Conservation (phyloP, 1,140 invertebrate genomes). For the Pectinophora gossypiella region DNA sequence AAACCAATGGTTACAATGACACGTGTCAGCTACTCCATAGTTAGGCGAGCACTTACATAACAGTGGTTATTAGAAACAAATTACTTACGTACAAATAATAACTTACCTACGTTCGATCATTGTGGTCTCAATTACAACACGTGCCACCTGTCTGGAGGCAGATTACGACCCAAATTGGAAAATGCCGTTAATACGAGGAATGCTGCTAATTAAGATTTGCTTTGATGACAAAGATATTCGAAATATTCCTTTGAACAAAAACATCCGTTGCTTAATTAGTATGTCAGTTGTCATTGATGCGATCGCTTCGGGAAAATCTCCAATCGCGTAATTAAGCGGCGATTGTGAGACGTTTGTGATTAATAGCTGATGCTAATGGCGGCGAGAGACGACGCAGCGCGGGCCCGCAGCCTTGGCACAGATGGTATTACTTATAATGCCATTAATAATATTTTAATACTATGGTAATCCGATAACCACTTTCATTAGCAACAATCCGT, state of each 20-base stretch:
- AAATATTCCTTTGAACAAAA: background rate
- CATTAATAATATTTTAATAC: no score
- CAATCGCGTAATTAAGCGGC: background rate
- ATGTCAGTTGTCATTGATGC: background rate
- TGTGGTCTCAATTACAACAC: background rate
- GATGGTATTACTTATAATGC: no score
- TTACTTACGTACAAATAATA: no score
- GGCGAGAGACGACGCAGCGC: background rate
- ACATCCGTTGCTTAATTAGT: background rate
- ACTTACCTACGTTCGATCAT: background rate
- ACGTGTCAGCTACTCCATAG: no score
- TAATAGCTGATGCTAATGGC: background rate
- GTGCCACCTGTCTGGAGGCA: background rate
- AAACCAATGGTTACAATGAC: no score
- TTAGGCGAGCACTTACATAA: no score
- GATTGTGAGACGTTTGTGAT: background rate
- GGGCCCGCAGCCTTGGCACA: background rate
- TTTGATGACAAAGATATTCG: background rate
- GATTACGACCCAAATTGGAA: background rate
- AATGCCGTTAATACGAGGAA: background rate
- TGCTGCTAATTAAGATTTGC: background rate
- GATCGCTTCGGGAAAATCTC: background rate
- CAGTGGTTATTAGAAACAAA: no score
- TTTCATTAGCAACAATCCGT: no score
- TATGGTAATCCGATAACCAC: no score